Base-by-base conservation (phyloP, 2,797 vertebrate species). In the Sebastiscus albofasciatus region DNA sequence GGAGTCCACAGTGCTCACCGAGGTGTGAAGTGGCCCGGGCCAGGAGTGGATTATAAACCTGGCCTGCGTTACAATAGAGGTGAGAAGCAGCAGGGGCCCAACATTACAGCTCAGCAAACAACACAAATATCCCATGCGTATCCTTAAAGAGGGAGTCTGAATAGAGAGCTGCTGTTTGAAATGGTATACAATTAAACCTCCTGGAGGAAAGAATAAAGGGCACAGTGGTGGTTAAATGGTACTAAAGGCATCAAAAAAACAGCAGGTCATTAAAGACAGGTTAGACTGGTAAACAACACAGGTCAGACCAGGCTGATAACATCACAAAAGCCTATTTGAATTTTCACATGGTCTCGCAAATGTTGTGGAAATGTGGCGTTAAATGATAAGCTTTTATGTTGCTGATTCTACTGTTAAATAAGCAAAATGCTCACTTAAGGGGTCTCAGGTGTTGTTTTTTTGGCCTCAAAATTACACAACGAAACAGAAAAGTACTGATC, bases 21-120 rank as follows among this genome's bases (percentile, higher is more conserved):
- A 93, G 88, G 92, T 94, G 93, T 92, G 92, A 95, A 95, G 89
- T 93, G 91, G 86, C 82, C 88, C 31, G 16, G 82, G 84, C 87
- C 76, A 67, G 89, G 83, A 83, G 78, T 61, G 85, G 90, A 91
- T 91, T 89, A 91, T 86, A 93, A 91, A 88, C 85, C 87, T 80
- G 82, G 79, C 70, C 86, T 61, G 90, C 91, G 90, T 94, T 81
- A 93, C 89, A 95, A 95, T 91, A 80, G 93, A 93, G 90, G 90
- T 77, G 90, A 83, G 91, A 91, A 89, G 58, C 90, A 87, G 89
- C 85, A 80, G 92, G 92, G 79, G 70, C 49, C 80, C 77, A 26
- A 34, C 26, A 62, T 68, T 80, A 86, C 77, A 86, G 87, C 77
- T 85, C 54, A 73, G 83, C 89, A 92, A 93, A 93, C 90, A 94